phyloP scores from a whole-genome alignment of 2,113 vertebrate species.

The Poeciliopsis prolifica region DNA sequence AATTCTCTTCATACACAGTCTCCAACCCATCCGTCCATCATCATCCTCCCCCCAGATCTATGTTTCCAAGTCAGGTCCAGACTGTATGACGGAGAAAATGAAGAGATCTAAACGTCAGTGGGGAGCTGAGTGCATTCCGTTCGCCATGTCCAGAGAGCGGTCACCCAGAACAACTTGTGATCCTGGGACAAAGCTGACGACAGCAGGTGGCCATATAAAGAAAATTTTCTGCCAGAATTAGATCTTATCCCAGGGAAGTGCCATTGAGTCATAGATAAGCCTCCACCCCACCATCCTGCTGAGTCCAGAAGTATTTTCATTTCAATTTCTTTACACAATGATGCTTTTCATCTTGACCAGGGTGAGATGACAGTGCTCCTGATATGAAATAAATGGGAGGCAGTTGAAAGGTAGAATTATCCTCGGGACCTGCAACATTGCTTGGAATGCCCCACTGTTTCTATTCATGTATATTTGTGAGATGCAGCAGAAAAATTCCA shows the following conservation, averaged over 20 bases:
- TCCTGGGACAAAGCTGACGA: slow-evolving; percentile 91
- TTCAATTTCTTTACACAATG: slow-evolving; percentile 97
- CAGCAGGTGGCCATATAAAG: slow-evolving; percentile 94
- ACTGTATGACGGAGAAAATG: slow-evolving; percentile 91
- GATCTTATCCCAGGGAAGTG: slow-evolving; percentile 94
- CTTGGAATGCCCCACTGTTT: slow-evolving; percentile 56
- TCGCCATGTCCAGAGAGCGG: slow-evolving; percentile 86
- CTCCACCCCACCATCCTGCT: slow-evolving; percentile 82
- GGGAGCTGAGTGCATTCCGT: slow-evolving; percentile 90
- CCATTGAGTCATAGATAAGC: slow-evolving; percentile 92
- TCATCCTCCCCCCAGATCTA: slow-evolving; percentile 32
- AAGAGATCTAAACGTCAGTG: slow-evolving; percentile 97
- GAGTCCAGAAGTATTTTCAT: slow-evolving; percentile 95
- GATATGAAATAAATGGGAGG: slow-evolving; percentile 93
- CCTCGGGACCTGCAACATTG: slow-evolving; percentile 90
- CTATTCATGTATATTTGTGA: slow-evolving; percentile 49
- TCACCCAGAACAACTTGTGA: slow-evolving; percentile 98
- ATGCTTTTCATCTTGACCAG: slow-evolving; percentile 94
- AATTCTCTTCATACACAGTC: slow-evolving; percentile 33
- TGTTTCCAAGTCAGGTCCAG: slow-evolving; percentile 54
- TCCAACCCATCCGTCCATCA: background rate
- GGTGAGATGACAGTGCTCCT: slow-evolving; percentile 88
- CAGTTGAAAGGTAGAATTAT: slow-evolving; percentile 95
- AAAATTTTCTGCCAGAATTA: slow-evolving; percentile 95
- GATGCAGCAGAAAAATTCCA: slow-evolving; percentile 15